phyloP scores from a whole-genome alignment of 2,113 vertebrate genomes.

The Odocoileus virginianus region DNA sequence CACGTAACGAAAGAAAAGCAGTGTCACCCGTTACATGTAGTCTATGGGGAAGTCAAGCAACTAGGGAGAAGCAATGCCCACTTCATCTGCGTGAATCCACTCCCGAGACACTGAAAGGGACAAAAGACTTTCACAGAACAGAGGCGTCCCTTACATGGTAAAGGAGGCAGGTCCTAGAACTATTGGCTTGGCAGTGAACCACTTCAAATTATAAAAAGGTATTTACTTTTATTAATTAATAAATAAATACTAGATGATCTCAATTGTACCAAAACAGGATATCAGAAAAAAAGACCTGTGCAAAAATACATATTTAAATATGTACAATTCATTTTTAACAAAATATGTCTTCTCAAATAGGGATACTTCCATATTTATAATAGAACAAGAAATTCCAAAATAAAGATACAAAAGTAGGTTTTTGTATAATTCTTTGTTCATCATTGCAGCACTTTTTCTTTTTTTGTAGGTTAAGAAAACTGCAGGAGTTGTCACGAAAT shows the following conservation, averaged over 20 bases:
- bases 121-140: slow-evolving; percentile 72
- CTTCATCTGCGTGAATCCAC: slow-evolving; percentile 60
- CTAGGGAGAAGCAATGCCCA: slow-evolving; percentile 76
- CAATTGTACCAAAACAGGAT: slow-evolving; percentile 97
- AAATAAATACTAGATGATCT: slow-evolving; percentile 99
- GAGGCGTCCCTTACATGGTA: slow-evolving; percentile 79
- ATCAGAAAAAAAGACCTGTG: slow-evolving; percentile 98
- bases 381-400: slow-evolving; percentile 90
- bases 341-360: slow-evolving; percentile 99
- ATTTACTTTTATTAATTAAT: slow-evolving; percentile 90
- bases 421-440: slow-evolving; percentile 86
- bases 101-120: slow-evolving; percentile 81
- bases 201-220: slow-evolving; percentile 95
- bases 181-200: slow-evolving; percentile 99
- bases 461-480: slow-evolving; percentile 87
- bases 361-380: slow-evolving; percentile 95
- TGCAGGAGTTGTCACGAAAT: slow-evolving; percentile 85
- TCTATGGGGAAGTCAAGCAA: slow-evolving; percentile 87
- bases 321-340: slow-evolving; percentile 99
- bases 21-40: slow-evolving; percentile 77
- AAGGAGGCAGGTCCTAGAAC: slow-evolving; percentile 88
- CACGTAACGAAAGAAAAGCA: slow-evolving; percentile 74
- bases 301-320: slow-evolving; percentile 99
- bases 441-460: slow-evolving; percentile 85
- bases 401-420: slow-evolving; percentile 88